These are phyloP conservation scores for Pogonocichla stellata DNA, from an alignment of 2,113 vertebrate species.

Conservation along the genomic window DNA sequence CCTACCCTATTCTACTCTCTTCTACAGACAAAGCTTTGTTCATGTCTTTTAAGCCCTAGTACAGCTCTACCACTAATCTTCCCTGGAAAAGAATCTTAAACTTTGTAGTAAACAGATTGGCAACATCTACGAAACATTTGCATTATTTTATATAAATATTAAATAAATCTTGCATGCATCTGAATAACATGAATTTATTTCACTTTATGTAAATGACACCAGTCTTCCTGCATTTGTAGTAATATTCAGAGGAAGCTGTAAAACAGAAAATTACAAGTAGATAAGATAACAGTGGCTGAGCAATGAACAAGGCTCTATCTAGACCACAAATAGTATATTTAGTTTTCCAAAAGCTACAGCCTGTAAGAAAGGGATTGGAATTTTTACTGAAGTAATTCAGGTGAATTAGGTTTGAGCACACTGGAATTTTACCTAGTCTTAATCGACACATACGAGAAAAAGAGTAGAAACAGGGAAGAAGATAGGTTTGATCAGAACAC, in stretches of 20 bases:
- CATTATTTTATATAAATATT: conserved; percentile 11
- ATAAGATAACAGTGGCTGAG: background rate
- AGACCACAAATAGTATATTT: background rate
- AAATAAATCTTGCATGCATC: background rate
- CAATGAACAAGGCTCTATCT: background rate
- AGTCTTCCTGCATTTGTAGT: background rate
- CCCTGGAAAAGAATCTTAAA: background rate
- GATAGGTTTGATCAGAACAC: background rate
- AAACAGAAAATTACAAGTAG: background rate
- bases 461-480: background rate
- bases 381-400: background rate
- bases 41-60: background rate
- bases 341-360: background rate
- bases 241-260: background rate
- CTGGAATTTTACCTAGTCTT: background rate
- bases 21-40: background rate
- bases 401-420: background rate
- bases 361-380: background rate
- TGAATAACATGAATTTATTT: conserved; percentile 9
- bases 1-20: background rate
- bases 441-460: background rate
- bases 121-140: background rate
- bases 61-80: background rate
- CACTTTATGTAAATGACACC: background rate
- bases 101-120: background rate